Evolutionary conservation across 2,888 invertebrate genomes (phyloP), one percentile per base, ranked within the genome.

Genomic region (Tolmerus cingulatus): DNA sequence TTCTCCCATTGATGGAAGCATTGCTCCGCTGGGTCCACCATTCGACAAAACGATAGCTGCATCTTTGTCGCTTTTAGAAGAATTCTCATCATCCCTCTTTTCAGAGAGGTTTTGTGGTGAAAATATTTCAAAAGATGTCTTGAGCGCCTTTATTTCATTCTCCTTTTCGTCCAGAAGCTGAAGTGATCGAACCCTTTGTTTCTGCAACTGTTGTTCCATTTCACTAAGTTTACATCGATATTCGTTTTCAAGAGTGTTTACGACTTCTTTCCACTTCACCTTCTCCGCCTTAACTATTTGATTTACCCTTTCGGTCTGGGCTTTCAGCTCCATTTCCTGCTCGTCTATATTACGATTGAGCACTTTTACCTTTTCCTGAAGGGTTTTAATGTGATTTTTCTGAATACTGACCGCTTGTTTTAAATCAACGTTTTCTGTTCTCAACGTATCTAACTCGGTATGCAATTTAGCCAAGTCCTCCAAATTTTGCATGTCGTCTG

Each of bases 121-220:
- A 76, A 94, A 92, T 27, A 94, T 92, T 88, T 94, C 94, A 88
- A 94, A 94, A 0, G 94, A 94, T 27, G 93, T 93, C 90, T 94
- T 94, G 76, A 95, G 90, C 0, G 95, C 94, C 66, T 94, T 93
- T 12, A 96, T 95, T 90, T 95, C 95, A 89, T 94, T 94, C 89
- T 98, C 97, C 40, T 97, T 96, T 90, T 98, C 97, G 19, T 96
- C 95, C 51, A 98, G 92, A 34, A 98, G 92, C 2, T 95, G 94
- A 9, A 97, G 93, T 51, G 97, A 97, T 55, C 97, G 93, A 86
- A 96, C 96, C 0, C 98, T 93, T 91, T 97, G 97, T n/a, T 96
- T 95, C 77, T 95, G 94, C 5, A 96, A 93, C 90, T 97, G 96
- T 89, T 96, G 95, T 90, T 97, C 96, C 86, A 97, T 91, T 66